Evolutionary conservation across 1,140 invertebrate genomes (phyloP), one percentile per base, ranked within the genome.

Genomic region (Drosophila funebris): DNA sequence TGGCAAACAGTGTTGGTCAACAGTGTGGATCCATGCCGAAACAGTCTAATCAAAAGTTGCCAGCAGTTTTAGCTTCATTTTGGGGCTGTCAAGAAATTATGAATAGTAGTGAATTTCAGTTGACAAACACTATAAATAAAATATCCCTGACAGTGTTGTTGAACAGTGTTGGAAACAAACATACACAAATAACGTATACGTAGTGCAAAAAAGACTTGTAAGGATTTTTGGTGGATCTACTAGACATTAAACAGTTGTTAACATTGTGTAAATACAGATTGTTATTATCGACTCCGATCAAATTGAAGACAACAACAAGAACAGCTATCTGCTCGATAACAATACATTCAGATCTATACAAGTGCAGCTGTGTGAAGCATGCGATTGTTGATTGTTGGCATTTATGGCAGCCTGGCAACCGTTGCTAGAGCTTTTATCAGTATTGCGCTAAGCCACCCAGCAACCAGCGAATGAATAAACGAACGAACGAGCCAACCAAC

Each of bases 381-480:
- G 24, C 1, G 22, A n/a, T 1, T 1, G 13, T 39, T 14, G 52
- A 22, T 43, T 64, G 27, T 13, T 56, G 13, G 29, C n/a, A n/a
- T n/a, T n/a, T n/a, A n/a, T n/a, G n/a, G n/a, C n/a, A n/a, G n/a
- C 20, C 43, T 58, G 64, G 9, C 22, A 52, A 18, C 20, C 29
- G 5, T 29, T 22, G n/a, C 31, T 61, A 11, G 41, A 27, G 14
- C 41, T 48, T 67, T 58, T 36, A 37, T 39, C 75, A 85, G 81
- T 69, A 70, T 70, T 76, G 54, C 54, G 63, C 67, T 78, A 78
- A 76, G 66, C 73, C 66, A 78, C 44, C 46, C 69, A 69, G 27
- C 61, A 46, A 33, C 31, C 60, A 48, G 44, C 13, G 31, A 14
- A 56, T 41, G 52, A 56, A 37, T 56, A 27, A 48, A 36, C 57